phyloP scores from a whole-genome alignment of 2,888 invertebrate species.

The Eupithecia centaureata region DNA sequence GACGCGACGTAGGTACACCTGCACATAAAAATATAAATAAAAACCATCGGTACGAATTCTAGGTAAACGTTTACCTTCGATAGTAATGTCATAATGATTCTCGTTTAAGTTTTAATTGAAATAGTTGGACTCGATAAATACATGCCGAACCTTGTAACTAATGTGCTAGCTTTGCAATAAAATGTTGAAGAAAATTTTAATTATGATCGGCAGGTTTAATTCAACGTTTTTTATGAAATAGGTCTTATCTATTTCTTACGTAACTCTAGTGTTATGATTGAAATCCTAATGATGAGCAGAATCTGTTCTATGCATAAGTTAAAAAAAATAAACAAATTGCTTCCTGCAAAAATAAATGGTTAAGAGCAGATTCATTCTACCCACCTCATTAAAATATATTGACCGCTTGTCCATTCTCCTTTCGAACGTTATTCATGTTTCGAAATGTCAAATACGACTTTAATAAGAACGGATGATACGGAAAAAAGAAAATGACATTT shows the following conservation, averaged over 20 bases:
- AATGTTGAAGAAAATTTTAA: slow-evolving; percentile 9
- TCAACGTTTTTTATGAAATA: background rate
- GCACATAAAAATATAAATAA: slow-evolving; percentile 12
- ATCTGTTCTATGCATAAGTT: background rate
- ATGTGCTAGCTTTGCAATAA: slow-evolving; percentile 6
- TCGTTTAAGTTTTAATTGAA: slow-evolving; percentile 26
- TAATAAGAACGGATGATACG: slow-evolving; percentile 52
- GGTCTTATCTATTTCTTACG: background rate
- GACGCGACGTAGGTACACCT: slow-evolving; percentile 27
- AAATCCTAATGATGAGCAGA: too few relatives aligned
- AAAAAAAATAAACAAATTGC: background rate
- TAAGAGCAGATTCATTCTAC: slow-evolving; percentile 6
- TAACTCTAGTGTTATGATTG: too few relatives aligned
- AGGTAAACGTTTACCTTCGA: slow-evolving; percentile 8
- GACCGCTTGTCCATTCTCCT: slow-evolving; percentile 28
- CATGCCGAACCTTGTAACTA: slow-evolving; percentile 3
- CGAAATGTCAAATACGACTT: slow-evolving; percentile 45
- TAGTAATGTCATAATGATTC: slow-evolving; percentile 31
- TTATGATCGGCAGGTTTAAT: background rate
- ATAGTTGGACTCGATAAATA: slow-evolving; percentile 14
- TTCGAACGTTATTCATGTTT: slow-evolving; percentile 36
- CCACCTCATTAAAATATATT: slow-evolving; percentile 37
- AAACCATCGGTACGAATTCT: slow-evolving; percentile 9
- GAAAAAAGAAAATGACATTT: slow-evolving; percentile 63
- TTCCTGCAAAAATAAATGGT: background rate